A percentile compares a stretch with the other conserved stretches of the same genome.
These are phyloP conservation scores for Choloepus didactylus DNA, from an alignment of 2,797 vertebrate genomes.

Conservation along the genomic window DNA sequence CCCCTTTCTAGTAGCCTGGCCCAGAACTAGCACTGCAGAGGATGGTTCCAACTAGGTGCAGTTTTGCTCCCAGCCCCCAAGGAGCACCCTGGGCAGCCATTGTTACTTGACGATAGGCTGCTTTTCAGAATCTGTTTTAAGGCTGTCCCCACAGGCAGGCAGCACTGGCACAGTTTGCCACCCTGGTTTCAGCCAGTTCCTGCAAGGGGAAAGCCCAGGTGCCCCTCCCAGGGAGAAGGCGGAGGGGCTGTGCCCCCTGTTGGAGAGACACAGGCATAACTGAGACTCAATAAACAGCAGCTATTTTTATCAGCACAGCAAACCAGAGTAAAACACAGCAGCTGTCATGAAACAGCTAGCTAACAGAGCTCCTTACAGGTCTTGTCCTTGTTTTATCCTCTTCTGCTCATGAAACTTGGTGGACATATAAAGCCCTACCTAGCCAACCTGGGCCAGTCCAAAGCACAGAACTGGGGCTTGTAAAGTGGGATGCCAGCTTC, in stretches of 20 bases:
- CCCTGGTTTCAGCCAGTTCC: no score
- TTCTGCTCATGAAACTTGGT: accelerated
- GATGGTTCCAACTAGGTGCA: accelerated
- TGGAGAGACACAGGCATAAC: not conserved
- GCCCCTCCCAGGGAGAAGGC: no score
- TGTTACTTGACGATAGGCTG: accelerated
- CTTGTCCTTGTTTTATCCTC: not conserved
- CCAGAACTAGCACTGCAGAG: not conserved
- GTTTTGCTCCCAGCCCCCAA: not conserved
- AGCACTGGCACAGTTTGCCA: not conserved
- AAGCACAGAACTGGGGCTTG: not conserved
- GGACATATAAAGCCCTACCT: no score
- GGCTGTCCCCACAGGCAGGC: accelerated
- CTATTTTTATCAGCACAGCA: not conserved
- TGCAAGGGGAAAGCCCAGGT: accelerated
- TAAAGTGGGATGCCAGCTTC: not conserved
- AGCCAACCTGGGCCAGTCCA: not conserved
- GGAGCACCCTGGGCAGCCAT: accelerated
- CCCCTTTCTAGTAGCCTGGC: not conserved
- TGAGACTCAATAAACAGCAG: accelerated
- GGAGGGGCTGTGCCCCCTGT: no score
- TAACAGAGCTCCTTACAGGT: accelerated
- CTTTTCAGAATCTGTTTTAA: not conserved
- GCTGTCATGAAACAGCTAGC: not conserved
- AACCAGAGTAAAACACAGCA: accelerated